phyloP scores from a whole-genome alignment of 1,140 invertebrate genomes.

The Ostrea denselamellosa region DNA sequence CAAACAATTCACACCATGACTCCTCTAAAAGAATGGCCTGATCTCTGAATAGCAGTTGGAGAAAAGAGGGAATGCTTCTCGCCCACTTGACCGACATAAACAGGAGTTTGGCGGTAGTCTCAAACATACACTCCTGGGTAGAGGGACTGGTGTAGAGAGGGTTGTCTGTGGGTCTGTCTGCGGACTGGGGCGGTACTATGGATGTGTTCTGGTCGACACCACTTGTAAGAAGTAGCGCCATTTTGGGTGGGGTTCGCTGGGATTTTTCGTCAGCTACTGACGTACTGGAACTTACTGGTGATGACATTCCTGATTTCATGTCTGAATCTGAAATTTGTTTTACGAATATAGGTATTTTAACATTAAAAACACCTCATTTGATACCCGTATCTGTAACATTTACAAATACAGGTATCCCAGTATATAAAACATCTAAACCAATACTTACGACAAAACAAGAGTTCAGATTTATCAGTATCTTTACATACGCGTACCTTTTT shows the following conservation, averaged over 20 bases:
- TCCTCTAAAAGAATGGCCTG: constrained; percentile 94
- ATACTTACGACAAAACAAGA: too few species aligned
- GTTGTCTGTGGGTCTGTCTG: constrained; percentile 23
- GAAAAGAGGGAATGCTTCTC: constrained; percentile 97
- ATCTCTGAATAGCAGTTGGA: constrained; percentile 88
- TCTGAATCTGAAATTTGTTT: neutral
- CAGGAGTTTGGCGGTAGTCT: constrained; percentile 93
- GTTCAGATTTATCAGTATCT: too few species aligned
- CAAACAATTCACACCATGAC: constrained; percentile 98
- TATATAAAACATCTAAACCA: too few species aligned
- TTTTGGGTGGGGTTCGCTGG: constrained; percentile 12
- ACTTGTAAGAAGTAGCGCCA: neutral
- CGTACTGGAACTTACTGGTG: neutral
- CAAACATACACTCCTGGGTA: constrained; percentile 81
- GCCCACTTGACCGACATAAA: constrained; percentile 99
- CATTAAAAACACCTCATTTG: too few species aligned
- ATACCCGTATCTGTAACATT: too few species aligned
- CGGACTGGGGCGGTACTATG: neutral
- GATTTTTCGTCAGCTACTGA: neutral
- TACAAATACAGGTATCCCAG: neutral
- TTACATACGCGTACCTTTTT: constrained; percentile 23
- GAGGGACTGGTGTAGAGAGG: neutral
- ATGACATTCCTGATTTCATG: neutral
- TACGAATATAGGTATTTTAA: neutral
- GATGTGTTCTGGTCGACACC: neutral